Conservation (phyloP, 2,113 vertebrate species). For the Cyanoramphus novaezelandiae region DNA sequence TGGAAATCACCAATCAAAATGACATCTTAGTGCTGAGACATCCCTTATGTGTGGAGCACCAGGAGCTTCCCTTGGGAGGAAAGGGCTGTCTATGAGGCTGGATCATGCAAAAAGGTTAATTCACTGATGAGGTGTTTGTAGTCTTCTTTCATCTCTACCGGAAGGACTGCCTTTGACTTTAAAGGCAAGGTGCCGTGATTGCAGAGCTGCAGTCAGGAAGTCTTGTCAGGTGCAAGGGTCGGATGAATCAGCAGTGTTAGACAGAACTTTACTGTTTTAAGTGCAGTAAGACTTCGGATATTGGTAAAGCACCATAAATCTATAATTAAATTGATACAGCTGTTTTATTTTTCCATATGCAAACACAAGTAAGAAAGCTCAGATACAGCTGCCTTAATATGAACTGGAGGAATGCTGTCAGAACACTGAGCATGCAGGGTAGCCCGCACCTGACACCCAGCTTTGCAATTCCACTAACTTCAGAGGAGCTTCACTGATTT, state of each 20-base stretch:
- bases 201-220: not conserved
- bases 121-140: not conserved
- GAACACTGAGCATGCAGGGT: not conserved
- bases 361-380: not conserved
- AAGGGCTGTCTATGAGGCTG: not conserved
- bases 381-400: not conserved
- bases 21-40: rapidly evolving
- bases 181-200: not conserved
- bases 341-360: not conserved
- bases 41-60: not conserved
- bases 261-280: not conserved
- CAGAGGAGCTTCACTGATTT: not conserved
- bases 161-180: not conserved
- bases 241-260: not conserved
- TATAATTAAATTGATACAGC: not conserved
- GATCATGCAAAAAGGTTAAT: not conserved
- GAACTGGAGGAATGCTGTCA: not conserved
- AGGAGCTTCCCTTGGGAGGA: not conserved
- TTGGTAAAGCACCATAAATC: not conserved
- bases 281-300: not conserved
- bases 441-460: not conserved
- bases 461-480: not conserved
- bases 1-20: not conserved
- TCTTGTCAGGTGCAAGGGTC: not conserved
- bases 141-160: not conserved